Evolutionary conservation across 2,797 vertebrate species (phyloP).

Genomic region (Poeciliopsis turneri): DNA sequence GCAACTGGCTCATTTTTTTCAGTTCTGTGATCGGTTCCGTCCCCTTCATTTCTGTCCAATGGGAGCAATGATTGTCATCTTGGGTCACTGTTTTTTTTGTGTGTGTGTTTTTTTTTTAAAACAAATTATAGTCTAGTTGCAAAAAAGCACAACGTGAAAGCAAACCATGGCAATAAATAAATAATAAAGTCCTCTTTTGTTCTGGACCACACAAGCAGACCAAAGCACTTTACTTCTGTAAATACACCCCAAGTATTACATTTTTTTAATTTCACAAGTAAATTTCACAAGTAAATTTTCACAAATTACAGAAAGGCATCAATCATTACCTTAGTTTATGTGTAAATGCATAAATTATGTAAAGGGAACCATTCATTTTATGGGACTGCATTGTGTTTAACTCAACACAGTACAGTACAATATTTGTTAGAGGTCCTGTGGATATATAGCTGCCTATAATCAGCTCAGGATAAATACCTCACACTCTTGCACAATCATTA

Average conservation of each 20-base stretch:
- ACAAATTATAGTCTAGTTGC: too few species aligned
- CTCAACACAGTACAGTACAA: not conserved
- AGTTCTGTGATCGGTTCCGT: too few species aligned
- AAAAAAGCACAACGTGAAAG: too few species aligned
- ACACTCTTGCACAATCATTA: constrained; percentile 25
- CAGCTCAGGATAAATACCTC: constrained; percentile 23
- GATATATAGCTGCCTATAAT: not conserved
- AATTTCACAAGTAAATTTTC: not conserved
- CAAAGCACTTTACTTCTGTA: too few species aligned
- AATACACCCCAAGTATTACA: not conserved
- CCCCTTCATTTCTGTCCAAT: too few species aligned
- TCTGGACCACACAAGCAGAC: too few species aligned
- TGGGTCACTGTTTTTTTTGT: too few species aligned
- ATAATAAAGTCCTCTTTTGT: too few species aligned
- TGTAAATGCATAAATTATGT: not conserved
- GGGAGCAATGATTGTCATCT: too few species aligned
- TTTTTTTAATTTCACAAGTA: not conserved
- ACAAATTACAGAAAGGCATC: not conserved
- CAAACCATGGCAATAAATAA: too few species aligned
- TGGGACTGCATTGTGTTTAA: not conserved
- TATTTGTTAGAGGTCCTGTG: not conserved
- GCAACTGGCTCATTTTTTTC: too few species aligned
- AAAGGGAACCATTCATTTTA: not conserved
- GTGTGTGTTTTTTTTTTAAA: too few species aligned
- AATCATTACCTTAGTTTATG: not conserved